Evolutionary conservation across 2,888 invertebrate species (phyloP).

Genomic region (Drosophila borealis): DNA sequence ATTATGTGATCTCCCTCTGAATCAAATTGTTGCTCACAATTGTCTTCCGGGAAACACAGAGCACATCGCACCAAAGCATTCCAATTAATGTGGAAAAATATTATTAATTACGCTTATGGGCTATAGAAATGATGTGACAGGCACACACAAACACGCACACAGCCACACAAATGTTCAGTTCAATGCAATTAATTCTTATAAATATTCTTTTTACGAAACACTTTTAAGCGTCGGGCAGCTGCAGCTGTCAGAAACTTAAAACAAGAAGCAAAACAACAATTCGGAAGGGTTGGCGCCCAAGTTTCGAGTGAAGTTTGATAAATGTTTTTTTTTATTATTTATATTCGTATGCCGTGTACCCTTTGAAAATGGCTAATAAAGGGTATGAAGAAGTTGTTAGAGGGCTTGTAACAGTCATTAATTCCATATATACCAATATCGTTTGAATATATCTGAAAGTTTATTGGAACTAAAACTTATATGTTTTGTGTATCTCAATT

Average conservation of each 20-base stretch:
- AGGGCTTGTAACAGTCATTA: not conserved
- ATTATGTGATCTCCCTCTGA: constrained; percentile 40
- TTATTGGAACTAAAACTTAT: no score
- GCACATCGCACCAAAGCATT: constrained; percentile 25
- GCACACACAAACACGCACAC: not conserved
- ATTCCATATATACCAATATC: no score
- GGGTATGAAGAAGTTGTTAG: not conserved
- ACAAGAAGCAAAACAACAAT: constrained; percentile 5
- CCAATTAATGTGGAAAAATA: constrained; percentile 60
- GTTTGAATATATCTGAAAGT: no score
- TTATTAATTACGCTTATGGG: constrained; percentile 45
- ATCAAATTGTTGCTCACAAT: constrained; percentile 47
- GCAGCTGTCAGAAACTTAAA: constrained; percentile 43
- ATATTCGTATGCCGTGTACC: constrained; percentile 1
- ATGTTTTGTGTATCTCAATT: no score
- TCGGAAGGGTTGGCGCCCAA: constrained; percentile 7
- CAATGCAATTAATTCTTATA: constrained; percentile 39
- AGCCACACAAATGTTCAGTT: constrained; percentile 12
- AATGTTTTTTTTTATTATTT: constrained; percentile 46
- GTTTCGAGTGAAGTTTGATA: constrained; percentile 58
- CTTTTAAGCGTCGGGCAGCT: constrained; percentile 63
- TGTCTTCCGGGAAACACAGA: constrained; percentile 50
- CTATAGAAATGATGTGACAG: constrained; percentile 14
- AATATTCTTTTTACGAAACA: constrained; percentile 31
- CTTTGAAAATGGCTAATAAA: not conserved